These are phyloP conservation scores for Enteromius thamalakanensis DNA, from an alignment of 2,797 vertebrate species.

Conservation along the genomic window DNA sequence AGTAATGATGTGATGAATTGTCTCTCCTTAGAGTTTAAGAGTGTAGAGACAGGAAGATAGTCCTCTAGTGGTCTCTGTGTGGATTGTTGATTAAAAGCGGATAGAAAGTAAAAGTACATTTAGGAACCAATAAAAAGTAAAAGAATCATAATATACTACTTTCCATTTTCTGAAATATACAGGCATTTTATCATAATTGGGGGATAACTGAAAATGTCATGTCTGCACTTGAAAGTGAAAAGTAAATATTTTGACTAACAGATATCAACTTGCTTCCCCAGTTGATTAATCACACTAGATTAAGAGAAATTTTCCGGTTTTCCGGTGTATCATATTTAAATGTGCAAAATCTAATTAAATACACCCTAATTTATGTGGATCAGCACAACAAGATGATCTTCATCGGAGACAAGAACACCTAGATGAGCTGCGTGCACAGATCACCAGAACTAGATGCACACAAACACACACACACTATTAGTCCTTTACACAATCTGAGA, in stretches of 20 bases:
- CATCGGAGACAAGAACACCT: no score
- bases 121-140: not conserved
- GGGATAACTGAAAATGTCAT: not conserved
- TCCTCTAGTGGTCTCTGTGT: constrained; percentile 36
- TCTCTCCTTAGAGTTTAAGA: constrained; percentile 60
- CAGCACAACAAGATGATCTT: no score
- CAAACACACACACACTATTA: no score
- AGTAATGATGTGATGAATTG: constrained; percentile 65
- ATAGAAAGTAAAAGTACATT: not conserved
- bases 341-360: not conserved
- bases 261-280: not conserved
- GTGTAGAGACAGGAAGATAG: constrained; percentile 30
- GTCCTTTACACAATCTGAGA: no score
- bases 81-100: constrained; percentile 5
- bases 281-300: not conserved
- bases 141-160: not conserved
- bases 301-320: not conserved
- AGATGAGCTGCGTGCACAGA: no score
- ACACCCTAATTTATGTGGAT: not conserved
- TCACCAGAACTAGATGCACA: no score
- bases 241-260: not conserved
- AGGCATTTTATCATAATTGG: not conserved
- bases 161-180: not conserved
- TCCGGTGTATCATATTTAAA: not conserved
- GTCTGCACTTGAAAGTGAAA: no score